phyloP scores from a whole-genome alignment of 2,113 vertebrate species.

The Microtus montanus region DNA sequence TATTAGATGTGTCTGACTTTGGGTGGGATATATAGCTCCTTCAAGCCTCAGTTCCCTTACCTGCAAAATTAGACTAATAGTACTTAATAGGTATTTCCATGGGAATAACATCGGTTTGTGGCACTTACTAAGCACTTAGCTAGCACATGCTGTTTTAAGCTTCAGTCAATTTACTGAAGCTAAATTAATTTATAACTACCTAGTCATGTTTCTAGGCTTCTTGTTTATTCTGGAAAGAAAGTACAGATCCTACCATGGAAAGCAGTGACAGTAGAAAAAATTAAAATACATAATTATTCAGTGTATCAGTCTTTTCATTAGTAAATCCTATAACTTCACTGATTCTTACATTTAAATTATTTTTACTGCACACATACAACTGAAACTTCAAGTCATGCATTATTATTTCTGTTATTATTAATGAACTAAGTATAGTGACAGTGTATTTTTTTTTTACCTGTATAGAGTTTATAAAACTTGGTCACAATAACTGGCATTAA shows the following conservation, averaged over 20 bases:
- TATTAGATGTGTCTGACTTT: not conserved
- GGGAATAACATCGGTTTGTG: not conserved
- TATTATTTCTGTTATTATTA: conserved; percentile 4
- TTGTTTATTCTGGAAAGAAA: conserved; percentile 20
- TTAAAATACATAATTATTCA: not conserved
- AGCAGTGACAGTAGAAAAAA: not conserved
- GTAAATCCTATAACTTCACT: not conserved
- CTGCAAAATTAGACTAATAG: not conserved
- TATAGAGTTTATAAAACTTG: not conserved
- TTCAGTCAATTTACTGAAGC: conserved; percentile 27
- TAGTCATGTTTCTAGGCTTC: not conserved
- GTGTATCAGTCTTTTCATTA: not conserved
- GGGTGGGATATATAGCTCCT: not conserved
- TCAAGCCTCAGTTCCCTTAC: not conserved
- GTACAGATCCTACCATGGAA: not conserved
- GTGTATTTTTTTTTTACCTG: not conserved
- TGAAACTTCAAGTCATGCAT: not conserved
- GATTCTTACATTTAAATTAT: not conserved
- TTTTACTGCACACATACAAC: not conserved
- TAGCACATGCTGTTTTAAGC: not conserved
- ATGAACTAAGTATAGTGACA: not conserved
- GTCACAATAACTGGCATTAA: not conserved
- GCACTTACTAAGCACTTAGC: not conserved
- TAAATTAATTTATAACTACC: conserved; percentile 21
- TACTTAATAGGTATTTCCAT: not conserved